phyloP scores from a whole-genome alignment of 2,888 invertebrate species.

The Petrolisthes manimaculis region DNA sequence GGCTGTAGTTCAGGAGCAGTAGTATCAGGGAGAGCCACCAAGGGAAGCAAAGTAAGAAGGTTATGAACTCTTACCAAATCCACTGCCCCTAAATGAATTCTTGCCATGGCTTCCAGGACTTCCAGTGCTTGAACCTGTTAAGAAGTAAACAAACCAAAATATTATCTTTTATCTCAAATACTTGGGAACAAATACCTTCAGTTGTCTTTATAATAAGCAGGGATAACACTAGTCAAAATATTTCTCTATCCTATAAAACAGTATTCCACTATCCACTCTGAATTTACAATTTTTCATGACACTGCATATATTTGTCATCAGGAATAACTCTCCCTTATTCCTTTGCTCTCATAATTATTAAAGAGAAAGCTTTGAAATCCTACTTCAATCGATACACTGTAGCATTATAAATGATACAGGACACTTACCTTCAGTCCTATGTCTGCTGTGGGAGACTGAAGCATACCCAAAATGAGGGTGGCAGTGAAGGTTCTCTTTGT shows the following conservation, averaged over 20 bases:
- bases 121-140: slow-evolving; percentile 40
- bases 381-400: not conserved
- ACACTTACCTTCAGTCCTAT: slow-evolving; percentile 27
- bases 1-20: not conserved
- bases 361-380: not conserved
- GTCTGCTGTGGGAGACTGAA: slow-evolving; percentile 37
- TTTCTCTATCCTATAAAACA: too few relatives aligned
- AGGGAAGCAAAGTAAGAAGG: slow-evolving; percentile 28
- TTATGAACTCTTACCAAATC: slow-evolving; percentile 27
- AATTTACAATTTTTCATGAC: too few relatives aligned
- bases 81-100: slow-evolving; percentile 34
- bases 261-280: too few relatives aligned
- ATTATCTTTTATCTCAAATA: too few relatives aligned
- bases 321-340: not conserved
- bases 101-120: slow-evolving; percentile 38
- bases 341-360: not conserved
- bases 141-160: not conserved
- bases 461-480: slow-evolving; percentile 41
- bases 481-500: slow-evolving; percentile 22
- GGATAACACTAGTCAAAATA: too few relatives aligned
- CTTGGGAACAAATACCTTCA: too few relatives aligned
- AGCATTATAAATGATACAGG: not conserved
- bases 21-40: not conserved
- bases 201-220: too few relatives aligned
- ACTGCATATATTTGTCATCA: not conserved